phyloP scores from a whole-genome alignment of 2,888 invertebrate genomes.

The Acrobasis consociella region DNA sequence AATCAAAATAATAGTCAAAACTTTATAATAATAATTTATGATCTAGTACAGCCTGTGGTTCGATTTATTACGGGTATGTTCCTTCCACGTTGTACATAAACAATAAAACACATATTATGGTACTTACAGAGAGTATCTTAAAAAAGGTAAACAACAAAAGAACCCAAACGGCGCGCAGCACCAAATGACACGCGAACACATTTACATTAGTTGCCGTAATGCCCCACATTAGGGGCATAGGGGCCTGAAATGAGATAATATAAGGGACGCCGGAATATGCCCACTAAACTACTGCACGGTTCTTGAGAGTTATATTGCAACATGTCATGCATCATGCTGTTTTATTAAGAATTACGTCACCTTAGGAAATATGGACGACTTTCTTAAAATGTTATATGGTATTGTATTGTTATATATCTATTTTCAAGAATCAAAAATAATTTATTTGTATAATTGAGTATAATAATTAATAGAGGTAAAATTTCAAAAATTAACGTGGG shows the following conservation, averaged over 20 bases:
- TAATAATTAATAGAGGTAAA: no score
- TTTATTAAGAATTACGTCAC: not conserved
- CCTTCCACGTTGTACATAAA: no score
- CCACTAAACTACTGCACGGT: slow-evolving; percentile 13
- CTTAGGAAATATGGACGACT: not conserved
- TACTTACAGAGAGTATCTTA: not conserved
- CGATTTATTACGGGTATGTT: no score
- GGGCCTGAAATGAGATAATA: slow-evolving; percentile 58
- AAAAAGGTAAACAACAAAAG: slow-evolving; percentile 14
- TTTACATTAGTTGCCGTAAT: slow-evolving; percentile 73
- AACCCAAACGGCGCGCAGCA: slow-evolving; percentile 44
- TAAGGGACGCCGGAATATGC: slow-evolving; percentile 37
- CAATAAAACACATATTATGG: not conserved
- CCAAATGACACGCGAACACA: slow-evolving; percentile 67
- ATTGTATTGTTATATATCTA: no score
- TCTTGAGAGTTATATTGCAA: slow-evolving; percentile 15
- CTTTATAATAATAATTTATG: no score
- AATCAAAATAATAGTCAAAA: no score
- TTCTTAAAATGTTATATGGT: no score
- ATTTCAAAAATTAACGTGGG: no score
- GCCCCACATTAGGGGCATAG: slow-evolving; percentile 60
- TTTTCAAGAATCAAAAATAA: no score
- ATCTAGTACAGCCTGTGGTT: no score
- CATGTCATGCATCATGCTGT: not conserved
- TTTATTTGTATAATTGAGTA: no score